Base-by-base conservation (phyloP, 1,140 invertebrate species). In the Drosophila pseudoananassae region DNA sequence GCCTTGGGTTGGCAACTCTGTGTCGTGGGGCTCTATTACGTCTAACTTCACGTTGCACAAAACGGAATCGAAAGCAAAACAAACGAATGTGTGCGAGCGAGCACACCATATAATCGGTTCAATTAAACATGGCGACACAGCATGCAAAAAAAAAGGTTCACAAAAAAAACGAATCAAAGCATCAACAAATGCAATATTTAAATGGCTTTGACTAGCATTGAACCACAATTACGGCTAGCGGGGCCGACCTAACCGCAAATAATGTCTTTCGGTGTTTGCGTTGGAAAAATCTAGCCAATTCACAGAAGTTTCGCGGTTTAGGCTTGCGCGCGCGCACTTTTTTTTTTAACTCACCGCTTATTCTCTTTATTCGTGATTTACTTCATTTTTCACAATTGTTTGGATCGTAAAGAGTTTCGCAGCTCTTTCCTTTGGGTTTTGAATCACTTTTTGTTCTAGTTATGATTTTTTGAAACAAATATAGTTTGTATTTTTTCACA, bases 111-210 rank as follows among this genome's bases (percentile, higher is more conserved):
- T 12, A n/a, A 25, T 15, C 56, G 3, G 6, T 49, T 49, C 87
- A 88, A 89, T 87, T 66, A 87, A 87, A 87, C 75, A 87, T 87
- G 83, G 83, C 83, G 83, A 88, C 83, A 64, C 71, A 76, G 60
- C 68, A 60, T 58, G 55, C 65, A 47, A 78, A 88, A 84, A 84
- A 15, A 33, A 85, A 76, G 68, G n/a, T 31, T 46, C 57, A 59
- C 29, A 56, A 8, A 49, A 50, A 81, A 61, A 47, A 50, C 46
- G 45, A 71, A 69, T 57, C 12, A 15, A 51, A 23, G 33, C 64
- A 69, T 69, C 64, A 70, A 70, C 64, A 70, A 70, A 64, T 66
- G 8, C 10, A 64, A 69, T 68, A 36, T 69, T 69, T 49, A 47
- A 56, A 31, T 56, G 10, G 5, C 10, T 49, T 12, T 23, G 50